Evolutionary conservation across 2,797 vertebrate genomes (phyloP).

Genomic region (Pitangus sulphuratus): DNA sequence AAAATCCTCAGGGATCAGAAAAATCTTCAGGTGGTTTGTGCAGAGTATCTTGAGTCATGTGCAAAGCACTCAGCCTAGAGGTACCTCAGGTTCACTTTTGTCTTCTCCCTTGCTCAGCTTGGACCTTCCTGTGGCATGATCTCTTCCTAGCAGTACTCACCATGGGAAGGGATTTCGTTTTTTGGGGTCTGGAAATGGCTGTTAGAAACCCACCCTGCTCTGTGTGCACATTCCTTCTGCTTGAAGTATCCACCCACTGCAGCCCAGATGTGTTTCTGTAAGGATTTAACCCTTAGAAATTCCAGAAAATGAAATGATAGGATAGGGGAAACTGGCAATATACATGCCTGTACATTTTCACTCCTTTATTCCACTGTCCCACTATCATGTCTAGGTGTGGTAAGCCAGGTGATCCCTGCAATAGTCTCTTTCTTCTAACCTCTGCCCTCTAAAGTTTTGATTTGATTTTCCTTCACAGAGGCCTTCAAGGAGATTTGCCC

Average conservation of each 20-base stretch:
- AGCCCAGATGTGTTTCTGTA: neutral
- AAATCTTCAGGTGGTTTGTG: neutral
- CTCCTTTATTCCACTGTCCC: neutral
- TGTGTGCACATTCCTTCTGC: neutral
- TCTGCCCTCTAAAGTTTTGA: neutral
- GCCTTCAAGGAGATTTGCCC: constrained; percentile 96
- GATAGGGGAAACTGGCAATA: neutral
- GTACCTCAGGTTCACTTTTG: neutral
- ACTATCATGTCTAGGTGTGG: neutral
- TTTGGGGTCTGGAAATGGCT: neutral
- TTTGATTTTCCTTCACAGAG: constrained; percentile 73
- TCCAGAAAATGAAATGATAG: neutral
- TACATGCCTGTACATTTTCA: neutral
- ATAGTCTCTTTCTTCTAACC: neutral
- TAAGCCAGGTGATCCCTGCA: neutral
- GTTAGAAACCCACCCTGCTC: neutral
- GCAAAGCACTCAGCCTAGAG: neutral
- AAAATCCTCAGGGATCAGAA: neutral
- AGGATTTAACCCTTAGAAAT: neutral
- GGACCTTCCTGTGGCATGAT: neutral
- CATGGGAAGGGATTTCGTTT: neutral
- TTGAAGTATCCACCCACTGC: neutral
- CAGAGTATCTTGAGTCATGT: neutral
- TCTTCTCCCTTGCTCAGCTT: neutral
- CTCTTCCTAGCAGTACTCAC: neutral